These are phyloP conservation scores for Ecliptopera silaceata DNA, from an alignment of 2,888 invertebrate genomes.

Conservation along the genomic window DNA sequence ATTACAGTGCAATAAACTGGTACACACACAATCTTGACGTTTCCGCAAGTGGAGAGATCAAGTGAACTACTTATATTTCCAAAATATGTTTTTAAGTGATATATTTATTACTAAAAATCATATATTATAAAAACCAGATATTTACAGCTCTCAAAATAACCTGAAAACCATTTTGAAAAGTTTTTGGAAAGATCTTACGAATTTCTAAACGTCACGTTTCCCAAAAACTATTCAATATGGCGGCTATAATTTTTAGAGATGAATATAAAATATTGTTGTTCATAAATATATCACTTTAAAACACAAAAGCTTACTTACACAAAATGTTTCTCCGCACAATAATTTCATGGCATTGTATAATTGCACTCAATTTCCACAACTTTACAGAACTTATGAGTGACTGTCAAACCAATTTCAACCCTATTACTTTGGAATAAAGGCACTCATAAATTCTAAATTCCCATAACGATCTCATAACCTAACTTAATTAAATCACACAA, in stretches of 20 bases:
- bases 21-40: constrained; percentile 52
- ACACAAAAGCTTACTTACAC: background rate
- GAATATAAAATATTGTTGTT: background rate
- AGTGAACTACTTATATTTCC: constrained; percentile 37
- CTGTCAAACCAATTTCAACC: background rate
- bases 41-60: constrained; percentile 57
- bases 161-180: no score
- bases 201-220: no score
- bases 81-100: constrained; percentile 13
- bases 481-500: constrained; percentile 68
- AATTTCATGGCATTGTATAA: constrained; percentile 8
- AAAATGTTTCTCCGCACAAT: background rate
- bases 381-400: constrained; percentile 2
- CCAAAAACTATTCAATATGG: no score
- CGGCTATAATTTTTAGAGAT: no score
- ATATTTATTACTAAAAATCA: background rate
- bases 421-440: background rate
- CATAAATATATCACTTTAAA: constrained; percentile 9
- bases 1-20: constrained; percentile 63
- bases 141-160: no score
- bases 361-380: constrained; percentile 20
- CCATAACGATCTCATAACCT: constrained; percentile 8
- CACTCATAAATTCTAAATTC: constrained; percentile 7
- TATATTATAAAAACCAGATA: background rate
- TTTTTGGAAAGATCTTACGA: no score